Percentiles rank a stretch among this genome's conserved stretches.
These are phyloP conservation scores for Gymnopithys bicolor DNA, from an alignment of 2,797 vertebrate species.

Conservation along the genomic window DNA sequence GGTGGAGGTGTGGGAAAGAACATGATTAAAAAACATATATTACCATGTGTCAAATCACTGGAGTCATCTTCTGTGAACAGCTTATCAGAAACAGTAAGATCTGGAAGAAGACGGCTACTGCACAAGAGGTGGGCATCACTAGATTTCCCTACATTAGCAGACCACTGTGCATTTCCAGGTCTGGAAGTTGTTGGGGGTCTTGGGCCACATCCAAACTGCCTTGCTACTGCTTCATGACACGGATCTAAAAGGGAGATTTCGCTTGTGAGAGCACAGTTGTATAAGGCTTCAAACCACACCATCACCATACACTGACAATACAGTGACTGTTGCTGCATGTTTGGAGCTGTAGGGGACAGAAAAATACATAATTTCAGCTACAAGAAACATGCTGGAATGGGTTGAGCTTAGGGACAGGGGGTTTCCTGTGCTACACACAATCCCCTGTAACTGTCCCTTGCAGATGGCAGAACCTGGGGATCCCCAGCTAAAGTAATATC, in stretches of 20 bases:
- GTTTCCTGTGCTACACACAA: background rate
- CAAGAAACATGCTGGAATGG: background rate
- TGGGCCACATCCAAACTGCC: slow-evolving; percentile 54
- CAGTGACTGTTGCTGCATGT: background rate
- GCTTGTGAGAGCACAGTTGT: background rate
- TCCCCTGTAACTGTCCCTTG: background rate
- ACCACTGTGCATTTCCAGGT: background rate
- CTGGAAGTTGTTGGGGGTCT: slow-evolving; percentile 39
- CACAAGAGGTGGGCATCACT: slow-evolving; percentile 41
- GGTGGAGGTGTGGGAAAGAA: slow-evolving; percentile 24
- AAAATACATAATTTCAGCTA: background rate
- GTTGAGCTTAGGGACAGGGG: background rate
- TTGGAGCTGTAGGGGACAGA: background rate
- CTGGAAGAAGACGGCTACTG: slow-evolving; percentile 17
- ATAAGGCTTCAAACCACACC: background rate
- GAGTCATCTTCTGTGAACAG: slow-evolving; percentile 73
- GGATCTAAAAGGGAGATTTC: slow-evolving; percentile 20
- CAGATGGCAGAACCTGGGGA: background rate
- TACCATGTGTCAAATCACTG: slow-evolving; percentile 90
- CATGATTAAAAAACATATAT: slow-evolving; percentile 19
- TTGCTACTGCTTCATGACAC: background rate
- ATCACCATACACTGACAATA: background rate
- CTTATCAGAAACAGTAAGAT: slow-evolving; percentile 65
- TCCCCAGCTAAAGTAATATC: background rate
- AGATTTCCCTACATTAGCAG: background rate